phyloP scores from a whole-genome alignment of 1,140 invertebrate species.

The Fopius arisanus region DNA sequence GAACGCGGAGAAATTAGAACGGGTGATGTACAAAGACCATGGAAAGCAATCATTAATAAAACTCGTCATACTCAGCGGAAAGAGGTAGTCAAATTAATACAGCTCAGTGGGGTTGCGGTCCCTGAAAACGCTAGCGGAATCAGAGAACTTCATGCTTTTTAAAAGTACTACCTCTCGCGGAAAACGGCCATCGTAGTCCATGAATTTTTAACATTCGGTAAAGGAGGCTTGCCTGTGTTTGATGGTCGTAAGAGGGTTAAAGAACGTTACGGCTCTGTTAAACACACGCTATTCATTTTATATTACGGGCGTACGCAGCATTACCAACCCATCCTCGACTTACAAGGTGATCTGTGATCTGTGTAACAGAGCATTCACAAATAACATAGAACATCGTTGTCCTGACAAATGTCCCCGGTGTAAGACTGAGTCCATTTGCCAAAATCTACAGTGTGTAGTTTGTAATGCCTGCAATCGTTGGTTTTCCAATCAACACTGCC shows the following conservation, averaged over 20 bases:
- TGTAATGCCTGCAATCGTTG: not conserved
- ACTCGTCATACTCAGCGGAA: not conserved
- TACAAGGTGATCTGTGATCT: not conserved
- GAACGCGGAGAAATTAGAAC: not conserved
- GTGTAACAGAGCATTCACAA: not conserved
- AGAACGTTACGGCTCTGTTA: not conserved
- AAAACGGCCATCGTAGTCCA: slow-evolving; percentile 12
- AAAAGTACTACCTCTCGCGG: not conserved
- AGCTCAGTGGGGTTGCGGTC: not conserved
- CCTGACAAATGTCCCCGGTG: slow-evolving; percentile 7
- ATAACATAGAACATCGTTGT: not conserved
- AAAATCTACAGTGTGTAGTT: not conserved
- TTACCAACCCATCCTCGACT: slow-evolving; percentile 14
- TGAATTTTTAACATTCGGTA: slow-evolving; percentile 4
- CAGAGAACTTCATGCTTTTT: not conserved
- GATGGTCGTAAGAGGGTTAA: not conserved
- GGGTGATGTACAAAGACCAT: not conserved
- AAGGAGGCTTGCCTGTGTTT: not conserved
- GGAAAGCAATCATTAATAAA: no score
- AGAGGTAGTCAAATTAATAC: not conserved
- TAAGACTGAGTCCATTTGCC: not conserved
- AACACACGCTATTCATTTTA: slow-evolving; percentile 11
- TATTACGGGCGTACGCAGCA: slow-evolving; percentile 17
- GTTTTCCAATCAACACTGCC: slow-evolving; percentile 4
- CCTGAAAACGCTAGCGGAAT: not conserved